phyloP scores from a whole-genome alignment of 1,140 invertebrate genomes.

The Pseudomyrmex cubaensis region DNA sequence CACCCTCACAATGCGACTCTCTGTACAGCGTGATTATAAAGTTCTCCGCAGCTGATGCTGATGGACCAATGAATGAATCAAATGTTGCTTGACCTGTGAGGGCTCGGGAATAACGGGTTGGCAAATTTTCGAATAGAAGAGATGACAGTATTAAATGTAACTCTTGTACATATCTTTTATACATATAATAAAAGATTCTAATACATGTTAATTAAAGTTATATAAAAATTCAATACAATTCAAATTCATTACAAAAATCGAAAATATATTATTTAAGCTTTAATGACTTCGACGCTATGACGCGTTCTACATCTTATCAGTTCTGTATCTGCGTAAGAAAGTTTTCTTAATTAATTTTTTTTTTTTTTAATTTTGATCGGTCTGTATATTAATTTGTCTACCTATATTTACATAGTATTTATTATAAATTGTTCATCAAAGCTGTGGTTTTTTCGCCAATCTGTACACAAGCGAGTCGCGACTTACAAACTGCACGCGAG shows the following conservation, averaged over 20 bases:
- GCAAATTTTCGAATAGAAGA: not conserved
- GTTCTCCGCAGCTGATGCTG: conserved; percentile 67
- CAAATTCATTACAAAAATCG: not conserved
- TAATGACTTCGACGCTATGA: too few species aligned
- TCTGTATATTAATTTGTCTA: not conserved
- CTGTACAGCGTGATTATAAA: conserved; percentile 79
- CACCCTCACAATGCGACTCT: conserved; percentile 63
- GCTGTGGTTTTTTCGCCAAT: conserved; percentile 66
- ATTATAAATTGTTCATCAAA: conserved; percentile 19
- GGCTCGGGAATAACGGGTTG: not conserved
- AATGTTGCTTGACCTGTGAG: not conserved
- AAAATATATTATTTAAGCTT: not conserved
- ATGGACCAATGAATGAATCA: conserved; percentile 40
- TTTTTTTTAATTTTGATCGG: conserved; percentile 7
- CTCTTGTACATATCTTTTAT: too few species aligned
- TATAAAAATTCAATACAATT: too few species aligned
- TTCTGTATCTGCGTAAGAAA: too few species aligned
- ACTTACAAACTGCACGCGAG: conserved; percentile 58
- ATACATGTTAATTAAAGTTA: too few species aligned
- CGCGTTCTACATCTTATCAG: too few species aligned
- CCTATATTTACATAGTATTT: not conserved
- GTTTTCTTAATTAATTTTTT: too few species aligned
- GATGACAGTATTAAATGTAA: too few species aligned
- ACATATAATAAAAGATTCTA: too few species aligned
- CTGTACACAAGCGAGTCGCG: conserved; percentile 44